A percentile compares a stretch with the other conserved stretches of the same genome.
These are phyloP conservation scores for Archivesica marissinica DNA, from an alignment of 1,140 invertebrate species.

Conservation along the genomic window DNA sequence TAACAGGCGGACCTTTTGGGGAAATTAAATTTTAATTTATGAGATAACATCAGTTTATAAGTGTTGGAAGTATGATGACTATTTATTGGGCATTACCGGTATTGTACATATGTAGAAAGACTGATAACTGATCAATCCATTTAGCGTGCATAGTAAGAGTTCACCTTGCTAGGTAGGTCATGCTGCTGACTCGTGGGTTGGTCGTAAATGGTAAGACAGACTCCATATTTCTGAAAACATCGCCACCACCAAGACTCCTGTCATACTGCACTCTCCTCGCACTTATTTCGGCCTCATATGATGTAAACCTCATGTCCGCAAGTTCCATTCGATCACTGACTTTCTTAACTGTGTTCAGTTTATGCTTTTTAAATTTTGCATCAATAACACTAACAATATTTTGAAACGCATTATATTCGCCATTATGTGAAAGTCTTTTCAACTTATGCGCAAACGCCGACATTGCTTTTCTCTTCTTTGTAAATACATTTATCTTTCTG, in stretches of 20 bases:
- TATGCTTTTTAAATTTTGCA: not conserved
- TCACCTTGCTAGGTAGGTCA: slow-evolving; percentile 40
- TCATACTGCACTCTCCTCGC: slow-evolving; percentile 24
- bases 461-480: slow-evolving; percentile 1
- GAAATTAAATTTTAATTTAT: too few species aligned
- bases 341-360: not conserved
- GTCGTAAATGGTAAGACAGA: slow-evolving; percentile 35
- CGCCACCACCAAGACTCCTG: not conserved
- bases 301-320: slow-evolving; percentile 36
- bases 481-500: slow-evolving; percentile 20
- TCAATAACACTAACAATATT: not conserved
- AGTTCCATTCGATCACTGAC: slow-evolving; percentile 15
- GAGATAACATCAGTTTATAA: too few species aligned
- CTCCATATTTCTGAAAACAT: slow-evolving; percentile 36
- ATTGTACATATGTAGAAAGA: too few species aligned
- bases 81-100: too few species aligned
- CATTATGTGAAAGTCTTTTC: slow-evolving; percentile 36
- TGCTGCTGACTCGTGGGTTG: slow-evolving; percentile 33
- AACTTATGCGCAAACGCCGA: slow-evolving; percentile 14
- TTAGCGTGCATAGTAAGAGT: not conserved
- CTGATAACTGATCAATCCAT: not conserved
- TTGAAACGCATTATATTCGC: not conserved
- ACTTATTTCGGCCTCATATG: slow-evolving; percentile 26
- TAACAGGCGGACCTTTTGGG: too few species aligned
- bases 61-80: too few species aligned